phyloP scores from a whole-genome alignment of 2,888 invertebrate genomes.

The Hofmannophila pseudospretella region DNA sequence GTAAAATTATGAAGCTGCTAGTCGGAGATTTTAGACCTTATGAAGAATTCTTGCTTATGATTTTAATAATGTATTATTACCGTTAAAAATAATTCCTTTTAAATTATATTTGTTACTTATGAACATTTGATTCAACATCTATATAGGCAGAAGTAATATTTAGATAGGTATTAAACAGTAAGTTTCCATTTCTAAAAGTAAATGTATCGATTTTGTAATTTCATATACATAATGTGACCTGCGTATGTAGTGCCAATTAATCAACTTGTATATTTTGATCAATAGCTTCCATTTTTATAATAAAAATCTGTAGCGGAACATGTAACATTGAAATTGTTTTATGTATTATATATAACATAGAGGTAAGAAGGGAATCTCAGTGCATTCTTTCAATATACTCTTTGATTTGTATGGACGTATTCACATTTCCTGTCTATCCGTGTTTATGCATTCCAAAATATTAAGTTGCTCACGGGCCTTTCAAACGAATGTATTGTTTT shows the following conservation, averaged over 20 bases:
- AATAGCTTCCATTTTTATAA: slow-evolving; percentile 44
- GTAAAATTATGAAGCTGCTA: slow-evolving; percentile 45
- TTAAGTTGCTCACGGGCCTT: slow-evolving; percentile 49
- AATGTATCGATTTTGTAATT: slow-evolving; percentile 53
- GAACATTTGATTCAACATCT: slow-evolving; percentile 10
- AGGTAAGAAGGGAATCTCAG: slow-evolving; percentile 34
- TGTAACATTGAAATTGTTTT: slow-evolving; percentile 12
- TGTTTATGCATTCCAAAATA: slow-evolving; percentile 62
- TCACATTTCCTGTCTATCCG: slow-evolving; percentile 36
- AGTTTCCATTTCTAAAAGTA: slow-evolving; percentile 20
- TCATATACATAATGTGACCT: slow-evolving; percentile 65
- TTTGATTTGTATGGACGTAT: slow-evolving; percentile 10
- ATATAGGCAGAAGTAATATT: slow-evolving; percentile 16
- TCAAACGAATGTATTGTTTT: slow-evolving; percentile 35
- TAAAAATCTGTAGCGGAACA: slow-evolving; percentile 31
- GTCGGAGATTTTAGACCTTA: slow-evolving; percentile 30
- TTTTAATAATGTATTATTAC: slow-evolving; percentile 3
- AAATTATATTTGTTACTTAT: slow-evolving; percentile 14
- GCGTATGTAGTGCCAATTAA: slow-evolving; percentile 69
- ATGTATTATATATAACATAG: slow-evolving; percentile 11
- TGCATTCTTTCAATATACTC: slow-evolving; percentile 14
- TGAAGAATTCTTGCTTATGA: slow-evolving; percentile 23
- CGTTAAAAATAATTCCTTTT: slow-evolving; percentile 1
- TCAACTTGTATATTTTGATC: slow-evolving; percentile 42
- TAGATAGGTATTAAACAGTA: slow-evolving; percentile 34